phyloP scores from a whole-genome alignment of 2,888 invertebrate species.

The Meteorus cinctellus region DNA sequence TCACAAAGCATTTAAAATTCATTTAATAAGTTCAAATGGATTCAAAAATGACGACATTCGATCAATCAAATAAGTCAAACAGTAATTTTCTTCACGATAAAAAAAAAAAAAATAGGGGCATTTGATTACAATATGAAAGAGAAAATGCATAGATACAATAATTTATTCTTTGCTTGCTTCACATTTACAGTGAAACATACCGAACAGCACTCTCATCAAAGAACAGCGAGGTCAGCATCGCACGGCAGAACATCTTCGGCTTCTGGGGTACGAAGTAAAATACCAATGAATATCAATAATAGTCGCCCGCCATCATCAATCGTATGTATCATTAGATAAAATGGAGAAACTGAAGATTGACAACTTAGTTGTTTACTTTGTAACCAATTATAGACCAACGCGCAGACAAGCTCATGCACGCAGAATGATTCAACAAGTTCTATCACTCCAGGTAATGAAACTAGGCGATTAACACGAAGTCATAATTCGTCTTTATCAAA shows the following conservation, averaged over 20 bases:
- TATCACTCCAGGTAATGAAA: constrained; percentile 38
- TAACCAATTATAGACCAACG: constrained; percentile 20
- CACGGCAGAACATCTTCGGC: constrained; percentile 44
- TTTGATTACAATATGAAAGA: not conserved
- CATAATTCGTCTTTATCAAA: constrained; percentile 29
- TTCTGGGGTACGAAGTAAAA: constrained; percentile 49
- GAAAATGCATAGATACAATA: not conserved
- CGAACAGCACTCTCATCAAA: constrained; percentile 5
- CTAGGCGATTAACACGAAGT: constrained; percentile 45
- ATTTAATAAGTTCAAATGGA: constrained; percentile 23
- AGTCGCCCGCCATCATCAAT: constrained; percentile 30
- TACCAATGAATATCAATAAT: constrained; percentile 46
- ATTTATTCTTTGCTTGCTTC: not conserved
- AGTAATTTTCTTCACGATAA: not conserved
- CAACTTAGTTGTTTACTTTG: not conserved
- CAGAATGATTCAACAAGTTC: not conserved
- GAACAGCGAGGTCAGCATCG: constrained; percentile 36
- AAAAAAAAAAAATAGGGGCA: not conserved
- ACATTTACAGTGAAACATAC: constrained; percentile 1
- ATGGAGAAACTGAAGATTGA: not conserved
- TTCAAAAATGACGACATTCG: constrained; percentile 26
- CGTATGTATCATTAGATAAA: constrained; percentile 9
- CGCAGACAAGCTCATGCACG: not conserved
- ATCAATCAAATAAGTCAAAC: not conserved
- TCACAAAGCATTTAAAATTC: constrained; percentile 32